Evolutionary conservation across 2,113 vertebrate genomes (phyloP).

Genomic region (Bagarius yarrelli): DNA sequence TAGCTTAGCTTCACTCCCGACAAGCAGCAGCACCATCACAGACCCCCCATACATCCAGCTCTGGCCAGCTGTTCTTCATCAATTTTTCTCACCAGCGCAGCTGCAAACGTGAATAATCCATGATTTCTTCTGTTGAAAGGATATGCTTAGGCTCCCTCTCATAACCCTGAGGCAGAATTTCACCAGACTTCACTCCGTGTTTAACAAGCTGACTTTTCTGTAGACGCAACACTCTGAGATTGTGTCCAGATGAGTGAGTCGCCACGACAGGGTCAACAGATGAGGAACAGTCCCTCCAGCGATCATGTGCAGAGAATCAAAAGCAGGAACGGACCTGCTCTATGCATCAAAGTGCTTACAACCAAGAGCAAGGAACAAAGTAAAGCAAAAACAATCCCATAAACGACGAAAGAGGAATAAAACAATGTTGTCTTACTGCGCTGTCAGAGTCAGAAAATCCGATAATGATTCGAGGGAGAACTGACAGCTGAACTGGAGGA

Average conservation of each 20-base stretch:
- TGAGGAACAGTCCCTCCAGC: slow-evolving; percentile 44
- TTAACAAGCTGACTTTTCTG: slow-evolving; percentile 53
- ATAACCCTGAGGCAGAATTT: slow-evolving; percentile 45
- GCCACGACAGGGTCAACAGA: slow-evolving; percentile 55
- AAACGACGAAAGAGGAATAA: slow-evolving; percentile 11
- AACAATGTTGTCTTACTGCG: slow-evolving; percentile 50
- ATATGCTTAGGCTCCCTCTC: slow-evolving; percentile 55
- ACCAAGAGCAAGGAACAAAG: slow-evolving; percentile 5
- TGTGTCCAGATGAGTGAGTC: slow-evolving; percentile 54
- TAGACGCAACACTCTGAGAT: slow-evolving; percentile 40
- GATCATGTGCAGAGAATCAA: slow-evolving; percentile 40
- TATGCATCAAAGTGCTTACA: slow-evolving; percentile 49
- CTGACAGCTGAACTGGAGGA: slow-evolving; percentile 63
- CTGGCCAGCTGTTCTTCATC: slow-evolving; percentile 75
- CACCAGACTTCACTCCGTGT: slow-evolving; percentile 47
- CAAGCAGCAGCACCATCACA: slow-evolving; percentile 24
- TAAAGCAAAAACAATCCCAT: slow-evolving; percentile 28
- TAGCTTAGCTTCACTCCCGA: slow-evolving; percentile 32
- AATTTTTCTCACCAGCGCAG: slow-evolving; percentile 69
- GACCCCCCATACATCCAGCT: slow-evolving; percentile 43
- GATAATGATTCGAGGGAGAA: slow-evolving; percentile 51
- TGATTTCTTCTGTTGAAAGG: slow-evolving; percentile 64
- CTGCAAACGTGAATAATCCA: slow-evolving; percentile 76
- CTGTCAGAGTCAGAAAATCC: slow-evolving; percentile 58
- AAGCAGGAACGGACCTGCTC: slow-evolving; percentile 41